Percentiles rank a stretch among this genome's conserved stretches.
Conservation (phyloP, 2,113 vertebrate species). For the Sinocyclocheilus maitianheensis region DNA sequence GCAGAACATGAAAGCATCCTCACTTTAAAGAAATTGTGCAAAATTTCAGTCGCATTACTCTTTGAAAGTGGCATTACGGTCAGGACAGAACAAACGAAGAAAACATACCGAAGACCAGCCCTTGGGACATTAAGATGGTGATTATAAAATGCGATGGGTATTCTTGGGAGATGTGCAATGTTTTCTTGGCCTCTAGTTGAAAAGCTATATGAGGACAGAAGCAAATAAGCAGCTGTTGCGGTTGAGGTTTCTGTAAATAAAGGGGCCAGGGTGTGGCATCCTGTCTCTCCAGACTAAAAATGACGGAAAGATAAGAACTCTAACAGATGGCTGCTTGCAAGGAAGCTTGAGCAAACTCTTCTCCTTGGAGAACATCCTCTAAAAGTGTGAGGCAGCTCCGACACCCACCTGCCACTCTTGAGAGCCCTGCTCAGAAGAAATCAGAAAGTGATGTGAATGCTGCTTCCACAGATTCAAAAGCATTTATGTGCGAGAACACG, state of each 20-base stretch:
- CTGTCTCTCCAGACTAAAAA: conserved; percentile 36
- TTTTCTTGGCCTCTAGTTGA: conserved; percentile 47
- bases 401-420: conserved; percentile 26
- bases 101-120: conserved; percentile 24
- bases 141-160: conserved; percentile 32
- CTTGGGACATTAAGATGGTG: conserved; percentile 37
- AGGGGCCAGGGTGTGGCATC: conserved; percentile 27
- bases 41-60: conserved; percentile 17
- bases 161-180: conserved; percentile 48
- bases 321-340: conserved; percentile 74
- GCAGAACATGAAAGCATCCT: conserved; percentile 3
- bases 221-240: conserved; percentile 55
- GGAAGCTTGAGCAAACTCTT: conserved; percentile 69
- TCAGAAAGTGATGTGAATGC: background rate
- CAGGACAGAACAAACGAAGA: background rate
- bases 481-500: background rate
- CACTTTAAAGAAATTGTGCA: conserved; percentile 5
- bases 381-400: conserved; percentile 11
- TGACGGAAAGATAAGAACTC: conserved; percentile 54
- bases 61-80: background rate
- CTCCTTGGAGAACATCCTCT: conserved; percentile 38
- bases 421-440: conserved; percentile 27
- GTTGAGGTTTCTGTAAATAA: conserved; percentile 52
- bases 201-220: conserved; percentile 44
- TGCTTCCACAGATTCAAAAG: background rate